A percentile compares a stretch with the other conserved stretches of the same genome.
phyloP scores from a whole-genome alignment of 2,888 invertebrate species.

The Agrotis exclamationis region DNA sequence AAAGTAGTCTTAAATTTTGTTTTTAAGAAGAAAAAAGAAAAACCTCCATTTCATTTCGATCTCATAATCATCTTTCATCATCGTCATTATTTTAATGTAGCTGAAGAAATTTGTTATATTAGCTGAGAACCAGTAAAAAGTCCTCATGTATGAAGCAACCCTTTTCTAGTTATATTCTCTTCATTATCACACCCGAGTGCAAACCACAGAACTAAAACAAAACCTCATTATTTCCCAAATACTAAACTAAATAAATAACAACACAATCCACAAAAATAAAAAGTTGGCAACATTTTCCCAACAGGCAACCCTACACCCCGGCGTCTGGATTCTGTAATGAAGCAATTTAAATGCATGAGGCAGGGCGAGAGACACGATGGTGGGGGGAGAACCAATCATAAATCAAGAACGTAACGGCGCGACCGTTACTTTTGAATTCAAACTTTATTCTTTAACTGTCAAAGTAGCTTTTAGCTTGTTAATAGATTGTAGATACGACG shows the following conservation, averaged over 20 bases:
- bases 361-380: slow-evolving; percentile 89
- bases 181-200: slow-evolving; percentile 42
- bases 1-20: too few relatives aligned
- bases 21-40: too few relatives aligned
- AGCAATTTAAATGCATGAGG: slow-evolving; percentile 92
- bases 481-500: slow-evolving; percentile 42
- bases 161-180: slow-evolving; percentile 8
- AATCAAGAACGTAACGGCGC: slow-evolving; percentile 70
- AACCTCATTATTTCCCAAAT: slow-evolving; percentile 51
- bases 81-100: too few relatives aligned
- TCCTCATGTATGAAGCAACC: not conserved
- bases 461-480: slow-evolving; percentile 57
- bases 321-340: slow-evolving; percentile 90
- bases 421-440: slow-evolving; percentile 54
- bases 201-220: slow-evolving; percentile 51
- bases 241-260: slow-evolving; percentile 66
- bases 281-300: slow-evolving; percentile 73
- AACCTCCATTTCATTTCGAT: too few relatives aligned
- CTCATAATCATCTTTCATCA: too few relatives aligned
- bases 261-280: slow-evolving; percentile 60
- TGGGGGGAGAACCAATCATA: slow-evolving; percentile 79
- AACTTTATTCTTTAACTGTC: not conserved
- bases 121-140: not conserved
- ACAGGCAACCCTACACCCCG: slow-evolving; percentile 87
- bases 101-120: too few relatives aligned